phyloP scores from a whole-genome alignment of 2,888 invertebrate species.

The Oscheius onirici region DNA sequence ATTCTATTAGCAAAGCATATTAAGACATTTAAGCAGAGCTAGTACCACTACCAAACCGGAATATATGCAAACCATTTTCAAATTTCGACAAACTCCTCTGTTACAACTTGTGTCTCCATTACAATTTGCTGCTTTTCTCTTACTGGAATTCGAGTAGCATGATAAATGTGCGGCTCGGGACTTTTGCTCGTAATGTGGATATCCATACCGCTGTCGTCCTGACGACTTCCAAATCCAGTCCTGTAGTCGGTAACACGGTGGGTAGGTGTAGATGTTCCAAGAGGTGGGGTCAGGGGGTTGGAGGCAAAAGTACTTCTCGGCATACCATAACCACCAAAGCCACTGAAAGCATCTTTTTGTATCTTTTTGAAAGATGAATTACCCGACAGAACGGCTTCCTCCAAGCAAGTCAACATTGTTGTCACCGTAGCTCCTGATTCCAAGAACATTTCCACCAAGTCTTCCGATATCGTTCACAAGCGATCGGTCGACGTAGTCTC shows the following conservation, averaged over 20 bases:
- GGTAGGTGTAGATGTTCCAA: slow-evolving; percentile 69
- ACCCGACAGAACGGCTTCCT: slow-evolving; percentile 47
- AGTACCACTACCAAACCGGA: not conserved
- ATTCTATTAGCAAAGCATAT: slow-evolving; percentile 15
- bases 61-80: slow-evolving; percentile 1
- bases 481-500: slow-evolving; percentile 65
- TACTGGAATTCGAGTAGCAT: slow-evolving; percentile 4
- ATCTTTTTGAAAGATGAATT: not conserved
- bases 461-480: slow-evolving; percentile 66
- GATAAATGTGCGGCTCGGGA: not conserved
- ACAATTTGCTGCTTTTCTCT: slow-evolving; percentile 10
- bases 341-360: slow-evolving; percentile 19
- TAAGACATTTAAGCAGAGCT: not conserved
- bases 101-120: not conserved
- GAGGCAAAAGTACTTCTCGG: slow-evolving; percentile 68
- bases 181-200: slow-evolving; percentile 19
- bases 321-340: slow-evolving; percentile 41
- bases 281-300: slow-evolving; percentile 70
- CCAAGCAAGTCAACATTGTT: slow-evolving; percentile 57
- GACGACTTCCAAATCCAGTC: slow-evolving; percentile 33
- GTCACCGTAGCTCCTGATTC: slow-evolving; percentile 50
- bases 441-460: slow-evolving; percentile 58
- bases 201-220: slow-evolving; percentile 55
- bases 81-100: slow-evolving; percentile 11
- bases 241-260: slow-evolving; percentile 45